These are phyloP conservation scores for Mus spretus DNA, from an alignment of 2,797 vertebrate genomes.

Conservation along the genomic window DNA sequence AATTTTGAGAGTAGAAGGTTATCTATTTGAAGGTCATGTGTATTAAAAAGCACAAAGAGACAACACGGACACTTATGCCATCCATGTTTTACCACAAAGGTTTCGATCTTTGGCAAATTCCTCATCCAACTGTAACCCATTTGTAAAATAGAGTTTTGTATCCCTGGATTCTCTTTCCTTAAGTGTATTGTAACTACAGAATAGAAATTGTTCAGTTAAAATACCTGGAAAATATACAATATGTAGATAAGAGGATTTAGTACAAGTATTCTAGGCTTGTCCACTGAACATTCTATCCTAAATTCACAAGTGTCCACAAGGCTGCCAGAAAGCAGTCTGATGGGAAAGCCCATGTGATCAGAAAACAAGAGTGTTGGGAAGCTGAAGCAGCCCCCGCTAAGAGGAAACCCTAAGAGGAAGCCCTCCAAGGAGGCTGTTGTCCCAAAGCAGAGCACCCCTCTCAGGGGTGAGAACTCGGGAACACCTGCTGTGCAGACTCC, in stretches of 20 bases:
- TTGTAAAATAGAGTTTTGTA: background rate
- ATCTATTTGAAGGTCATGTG: conserved; percentile 77
- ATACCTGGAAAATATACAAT: conserved; percentile 24
- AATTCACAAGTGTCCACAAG: no score
- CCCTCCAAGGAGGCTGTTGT: conserved; percentile 21
- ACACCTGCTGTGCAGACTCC: accelerated
- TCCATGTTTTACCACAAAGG: background rate
- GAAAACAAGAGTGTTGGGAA: no score
- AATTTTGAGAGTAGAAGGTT: conserved; percentile 67
- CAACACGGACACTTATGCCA: background rate
- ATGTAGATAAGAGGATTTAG: background rate
- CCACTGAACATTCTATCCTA: no score
- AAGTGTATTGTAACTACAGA: background rate
- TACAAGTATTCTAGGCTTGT: background rate
- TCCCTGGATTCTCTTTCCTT: conserved; percentile 1
- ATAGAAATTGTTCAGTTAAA: conserved; percentile 37
- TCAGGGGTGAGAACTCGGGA: background rate
- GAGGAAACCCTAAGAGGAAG: background rate
- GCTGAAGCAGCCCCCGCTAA: no score
- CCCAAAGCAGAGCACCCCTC: background rate
- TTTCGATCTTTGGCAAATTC: conserved; percentile 42
- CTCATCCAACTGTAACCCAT: background rate
- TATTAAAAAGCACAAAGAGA: conserved; percentile 4
- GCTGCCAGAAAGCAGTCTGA: no score
- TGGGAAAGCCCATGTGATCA: no score